Evolutionary conservation across 35 echinoderm and acorn worm species (phyloP).

Genomic region (Patiria miniata): DNA sequence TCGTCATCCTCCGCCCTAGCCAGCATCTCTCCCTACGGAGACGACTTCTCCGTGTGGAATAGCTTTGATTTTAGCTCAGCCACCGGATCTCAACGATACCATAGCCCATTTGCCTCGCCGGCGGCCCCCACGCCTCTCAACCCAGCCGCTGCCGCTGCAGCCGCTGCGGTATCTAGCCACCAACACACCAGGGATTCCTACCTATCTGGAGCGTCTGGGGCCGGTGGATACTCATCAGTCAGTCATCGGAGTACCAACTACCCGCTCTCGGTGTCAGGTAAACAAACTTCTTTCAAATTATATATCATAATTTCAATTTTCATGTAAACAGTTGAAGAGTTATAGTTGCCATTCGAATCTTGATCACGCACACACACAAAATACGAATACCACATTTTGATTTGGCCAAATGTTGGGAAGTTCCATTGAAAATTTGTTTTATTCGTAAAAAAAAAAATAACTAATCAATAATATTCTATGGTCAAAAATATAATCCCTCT

Average conservation of each 20-base stretch:
- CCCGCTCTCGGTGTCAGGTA: conserved; percentile 26
- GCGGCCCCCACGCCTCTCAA: conserved; percentile 15
- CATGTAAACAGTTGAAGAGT: too few relatives aligned
- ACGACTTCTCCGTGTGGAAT: conserved; percentile 41
- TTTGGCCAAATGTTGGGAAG: too few relatives aligned
- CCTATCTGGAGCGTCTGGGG: neutral
- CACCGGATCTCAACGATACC: neutral
- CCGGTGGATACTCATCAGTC: neutral
- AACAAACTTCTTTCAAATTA: neutral
- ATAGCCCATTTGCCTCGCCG: conserved; percentile 17
- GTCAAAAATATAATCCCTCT: too few relatives aligned
- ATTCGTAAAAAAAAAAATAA: too few relatives aligned
- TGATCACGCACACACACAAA: too few relatives aligned
- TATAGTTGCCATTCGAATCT: too few relatives aligned
- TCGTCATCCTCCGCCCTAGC: neutral
- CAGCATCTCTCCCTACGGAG: conserved; percentile 36
- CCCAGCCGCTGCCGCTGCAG: conserved; percentile 4
- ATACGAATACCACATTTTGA: too few relatives aligned
- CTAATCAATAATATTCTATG: too few relatives aligned
- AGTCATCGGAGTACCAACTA: neutral
- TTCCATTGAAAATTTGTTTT: too few relatives aligned
- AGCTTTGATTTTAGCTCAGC: conserved; percentile 37
- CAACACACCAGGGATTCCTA: neutral
- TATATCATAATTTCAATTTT: neutral
- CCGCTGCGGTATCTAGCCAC: conserved; percentile 12